Evolutionary conservation across 2,113 vertebrate genomes (phyloP), one percentile per base, ranked within the genome.

Genomic region (Prolemur simus): DNA sequence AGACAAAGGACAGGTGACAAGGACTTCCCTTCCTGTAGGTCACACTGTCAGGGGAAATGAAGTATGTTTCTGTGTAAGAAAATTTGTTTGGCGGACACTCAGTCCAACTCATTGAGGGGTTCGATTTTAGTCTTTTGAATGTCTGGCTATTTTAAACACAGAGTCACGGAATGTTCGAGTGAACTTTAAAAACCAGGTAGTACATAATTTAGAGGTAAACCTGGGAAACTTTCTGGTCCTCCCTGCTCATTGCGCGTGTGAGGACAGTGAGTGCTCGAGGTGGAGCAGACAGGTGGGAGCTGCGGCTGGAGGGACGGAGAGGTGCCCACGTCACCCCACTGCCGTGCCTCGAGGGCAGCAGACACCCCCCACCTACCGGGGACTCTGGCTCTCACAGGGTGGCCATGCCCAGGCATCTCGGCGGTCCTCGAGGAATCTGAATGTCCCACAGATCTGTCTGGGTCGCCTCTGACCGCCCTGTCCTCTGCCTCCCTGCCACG

Each of bases 1-100:
- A 87, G 87, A 86, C 74, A 42, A 6, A 39, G 93, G 82, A 94
- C 93, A 98, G 94, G 96, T 91, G 81, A 86, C 95, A 94, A 95
- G 64, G 96, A 95, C 81, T 80, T 96, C 71, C n/a, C 90, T 94
- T 93, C 47, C 95, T 23, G n/a, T 34, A 83, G 96, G 95, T 86
- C 71, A 66, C 54, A 92, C 81, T 77, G 85, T 92, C 81, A 68
- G 95, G 92, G 0, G 7, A 78, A 68, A 6, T 73, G 95, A 74
- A 93, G 34, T 14, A 27, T 0, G 20, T 58, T 96, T 89, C 52
- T 94, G 56, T 87, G 17, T 94, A 52, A 66, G 71, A 88, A 78
- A 74, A 37, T 52, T 73, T 42, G 87, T 42, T 91, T 73, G 11
- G 10, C 27, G 47, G 34, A 71, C 10, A 27, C 0, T n/a, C 45